A percentile compares a stretch with the other conserved stretches of the same genome.
Conservation (phyloP, 2,888 invertebrate genomes). For the Mimachlamys varia region DNA sequence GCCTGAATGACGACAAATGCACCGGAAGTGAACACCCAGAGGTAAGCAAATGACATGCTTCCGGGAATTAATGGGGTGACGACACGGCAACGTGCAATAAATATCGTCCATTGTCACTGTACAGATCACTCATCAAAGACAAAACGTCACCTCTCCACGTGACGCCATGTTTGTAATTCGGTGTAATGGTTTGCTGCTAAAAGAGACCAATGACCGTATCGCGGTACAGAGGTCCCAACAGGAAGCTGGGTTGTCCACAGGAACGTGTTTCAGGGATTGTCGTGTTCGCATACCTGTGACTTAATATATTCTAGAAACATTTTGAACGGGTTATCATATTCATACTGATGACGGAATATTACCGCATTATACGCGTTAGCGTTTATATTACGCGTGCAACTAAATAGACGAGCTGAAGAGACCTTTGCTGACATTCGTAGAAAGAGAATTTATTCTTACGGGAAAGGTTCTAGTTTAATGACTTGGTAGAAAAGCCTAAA, state of each 20-base stretch:
- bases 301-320: too few species aligned
- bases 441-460: too few species aligned
- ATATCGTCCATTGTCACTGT: neutral
- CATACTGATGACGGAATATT: too few species aligned
- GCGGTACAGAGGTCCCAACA: neutral
- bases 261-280: neutral
- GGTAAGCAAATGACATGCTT: constrained; percentile 1
- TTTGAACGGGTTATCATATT: too few species aligned
- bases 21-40: neutral
- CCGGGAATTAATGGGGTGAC: neutral
- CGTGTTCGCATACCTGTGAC: too few species aligned
- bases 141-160: neutral
- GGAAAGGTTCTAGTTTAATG: too few species aligned
- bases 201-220: neutral
- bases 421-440: too few species aligned
- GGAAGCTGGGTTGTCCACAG: neutral
- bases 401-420: too few species aligned
- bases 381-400: too few species aligned
- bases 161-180: neutral
- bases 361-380: too few species aligned
- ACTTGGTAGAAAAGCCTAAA: too few species aligned
- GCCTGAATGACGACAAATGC: neutral
- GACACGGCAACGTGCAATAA: neutral
- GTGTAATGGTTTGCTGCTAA: neutral
- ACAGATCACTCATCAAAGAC: neutral